These are phyloP conservation scores for Volucella bombylans DNA, from an alignment of 2,888 invertebrate genomes.

Conservation along the genomic window DNA sequence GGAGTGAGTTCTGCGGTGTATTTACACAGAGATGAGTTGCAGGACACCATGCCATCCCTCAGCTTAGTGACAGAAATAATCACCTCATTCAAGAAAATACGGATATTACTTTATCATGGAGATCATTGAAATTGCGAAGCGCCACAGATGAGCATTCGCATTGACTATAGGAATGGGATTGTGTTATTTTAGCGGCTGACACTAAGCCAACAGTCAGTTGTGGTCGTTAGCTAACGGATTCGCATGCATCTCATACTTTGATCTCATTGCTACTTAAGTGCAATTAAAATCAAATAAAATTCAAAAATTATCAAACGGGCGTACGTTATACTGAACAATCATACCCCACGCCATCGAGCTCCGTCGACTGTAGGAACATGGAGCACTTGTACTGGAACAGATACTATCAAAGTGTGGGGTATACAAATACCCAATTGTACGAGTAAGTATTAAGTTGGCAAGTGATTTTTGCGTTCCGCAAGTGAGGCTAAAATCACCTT, in stretches of 20 bases:
- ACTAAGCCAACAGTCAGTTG: conserved; percentile 49
- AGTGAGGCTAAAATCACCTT: conserved; percentile 66
- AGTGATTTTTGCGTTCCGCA: conserved; percentile 65
- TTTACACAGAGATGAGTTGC: conserved; percentile 28
- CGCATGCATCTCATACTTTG: conserved; percentile 77
- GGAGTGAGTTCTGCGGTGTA: conserved; percentile 29
- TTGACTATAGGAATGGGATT: conserved; percentile 14
- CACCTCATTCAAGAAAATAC: conserved; percentile 66
- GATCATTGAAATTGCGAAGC: conserved; percentile 66
- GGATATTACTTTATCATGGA: conserved; percentile 63
- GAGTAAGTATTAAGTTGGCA: conserved; percentile 36
- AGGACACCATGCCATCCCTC: conserved; percentile 18
- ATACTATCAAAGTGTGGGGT: no score
- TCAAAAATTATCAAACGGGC: conserved; percentile 66
- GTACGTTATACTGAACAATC: conserved; percentile 31
- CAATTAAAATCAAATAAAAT: conserved; percentile 81
- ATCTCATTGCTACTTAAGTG: conserved; percentile 80
- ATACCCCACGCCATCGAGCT: background rate
- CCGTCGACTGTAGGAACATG: background rate
- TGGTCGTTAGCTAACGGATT: conserved; percentile 36
- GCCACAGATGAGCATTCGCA: conserved; percentile 48
- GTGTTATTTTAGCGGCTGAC: conserved; percentile 67
- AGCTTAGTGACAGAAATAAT: conserved; percentile 67
- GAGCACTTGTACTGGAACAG: conserved; percentile 54
- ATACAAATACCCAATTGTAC: conserved; percentile 6